Percentiles rank a stretch among this genome's conserved stretches.
These are phyloP conservation scores for Piezodorus guildinii DNA, from an alignment of 1,140 invertebrate genomes.

Conservation along the genomic window DNA sequence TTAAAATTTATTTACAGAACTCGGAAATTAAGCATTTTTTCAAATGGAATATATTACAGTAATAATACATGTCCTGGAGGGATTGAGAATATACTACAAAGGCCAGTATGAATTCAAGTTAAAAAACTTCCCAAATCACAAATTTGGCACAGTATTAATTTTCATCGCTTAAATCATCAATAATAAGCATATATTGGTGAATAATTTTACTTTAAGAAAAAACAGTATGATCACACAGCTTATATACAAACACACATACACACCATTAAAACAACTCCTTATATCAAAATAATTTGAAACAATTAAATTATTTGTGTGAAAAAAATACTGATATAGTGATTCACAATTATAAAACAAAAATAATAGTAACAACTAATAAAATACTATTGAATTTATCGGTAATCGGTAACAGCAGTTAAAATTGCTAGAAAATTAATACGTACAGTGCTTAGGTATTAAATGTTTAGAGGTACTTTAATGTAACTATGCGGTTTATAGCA, in stretches of 20 bases:
- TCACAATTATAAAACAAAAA: too few species aligned
- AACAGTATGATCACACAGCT: conserved; percentile 5
- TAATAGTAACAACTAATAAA: too few species aligned
- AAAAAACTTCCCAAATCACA: conserved; percentile 4
- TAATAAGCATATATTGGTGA: neutral
- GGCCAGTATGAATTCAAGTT: conserved; percentile 3
- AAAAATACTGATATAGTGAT: neutral
- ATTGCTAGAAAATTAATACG: too few species aligned
- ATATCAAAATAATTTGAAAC: neutral
- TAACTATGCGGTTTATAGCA: too few species aligned
- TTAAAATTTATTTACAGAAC: conserved; percentile 9
- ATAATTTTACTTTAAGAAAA: neutral
- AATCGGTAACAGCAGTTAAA: too few species aligned
- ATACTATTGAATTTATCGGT: too few species aligned
- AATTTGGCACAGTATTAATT: conserved; percentile 9
- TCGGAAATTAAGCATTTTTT: conserved; percentile 1
- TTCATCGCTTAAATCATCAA: conserved; percentile 9
- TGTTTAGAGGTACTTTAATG: too few species aligned
- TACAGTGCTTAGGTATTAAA: too few species aligned
- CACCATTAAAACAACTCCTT: conserved; percentile 5
- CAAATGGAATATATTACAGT: conserved; percentile 9
- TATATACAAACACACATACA: conserved; percentile 4
- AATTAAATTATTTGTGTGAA: neutral
- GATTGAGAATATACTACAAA: conserved; percentile 14
- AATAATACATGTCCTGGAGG: conserved; percentile 7